Evolutionary conservation across 2,888 invertebrate genomes (phyloP).

Genomic region (Brachyopa scutellaris): DNA sequence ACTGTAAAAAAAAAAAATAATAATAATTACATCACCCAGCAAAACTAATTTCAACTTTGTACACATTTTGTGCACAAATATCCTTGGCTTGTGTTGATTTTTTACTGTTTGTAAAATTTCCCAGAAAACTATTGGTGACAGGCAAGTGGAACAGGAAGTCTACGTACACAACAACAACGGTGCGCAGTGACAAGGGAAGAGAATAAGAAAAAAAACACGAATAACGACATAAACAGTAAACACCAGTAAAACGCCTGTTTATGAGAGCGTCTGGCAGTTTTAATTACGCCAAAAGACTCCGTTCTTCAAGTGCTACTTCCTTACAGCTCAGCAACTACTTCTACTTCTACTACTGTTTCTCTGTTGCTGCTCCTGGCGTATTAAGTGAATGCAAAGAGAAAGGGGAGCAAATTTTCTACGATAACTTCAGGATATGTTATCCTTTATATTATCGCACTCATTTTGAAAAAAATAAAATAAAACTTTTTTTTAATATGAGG

Average conservation of each 20-base stretch:
- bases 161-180: not conserved
- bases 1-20: conserved; percentile 22
- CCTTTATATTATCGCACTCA: conserved; percentile 34
- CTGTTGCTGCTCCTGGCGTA: not conserved
- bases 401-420: conserved; percentile 51
- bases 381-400: conserved; percentile 19
- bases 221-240: conserved; percentile 64
- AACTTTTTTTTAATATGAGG: conserved; percentile 32
- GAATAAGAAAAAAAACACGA: conserved; percentile 17
- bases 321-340: not conserved
- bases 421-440: conserved; percentile 66
- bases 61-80: conserved; percentile 66
- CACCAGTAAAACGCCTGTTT: conserved; percentile 69
- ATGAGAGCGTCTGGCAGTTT: conserved; percentile 72
- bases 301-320: conserved; percentile 16
- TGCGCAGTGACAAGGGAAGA: not conserved
- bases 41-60: conserved; percentile 72
- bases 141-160: not conserved
- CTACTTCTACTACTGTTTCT: conserved; percentile 1
- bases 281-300: conserved; percentile 67
- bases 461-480: too few species aligned
- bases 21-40: conserved; percentile 61
- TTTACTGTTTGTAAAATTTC: conserved; percentile 45
- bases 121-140: conserved; percentile 66
- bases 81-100: conserved; percentile 52